Percentiles rank a stretch among this genome's conserved stretches.
phyloP scores from a whole-genome alignment of 2,113 vertebrate species.

The Ptilonorhynchus violaceus region DNA sequence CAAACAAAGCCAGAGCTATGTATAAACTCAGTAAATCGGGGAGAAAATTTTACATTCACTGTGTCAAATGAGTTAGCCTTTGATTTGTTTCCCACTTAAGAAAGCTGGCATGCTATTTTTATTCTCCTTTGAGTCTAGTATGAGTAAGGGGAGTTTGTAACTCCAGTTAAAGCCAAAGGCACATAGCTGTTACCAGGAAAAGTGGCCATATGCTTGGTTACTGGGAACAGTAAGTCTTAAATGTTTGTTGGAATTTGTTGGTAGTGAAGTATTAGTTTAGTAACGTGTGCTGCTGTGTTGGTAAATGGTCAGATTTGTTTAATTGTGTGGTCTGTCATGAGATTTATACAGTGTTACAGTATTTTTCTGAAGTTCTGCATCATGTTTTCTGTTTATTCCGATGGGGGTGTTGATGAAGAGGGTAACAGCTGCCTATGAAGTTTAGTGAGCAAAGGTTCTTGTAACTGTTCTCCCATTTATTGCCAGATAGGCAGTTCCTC shows the following conservation, averaged over 20 bases:
- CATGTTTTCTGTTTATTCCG: neutral
- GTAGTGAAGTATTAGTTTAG: neutral
- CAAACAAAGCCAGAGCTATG: neutral
- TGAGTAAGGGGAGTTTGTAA: neutral
- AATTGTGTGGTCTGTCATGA: neutral
- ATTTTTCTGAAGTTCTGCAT: neutral
- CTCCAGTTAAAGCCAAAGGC: neutral
- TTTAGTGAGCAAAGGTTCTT: neutral
- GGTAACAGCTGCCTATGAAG: neutral
- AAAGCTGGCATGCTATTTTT: neutral
- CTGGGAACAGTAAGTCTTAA: neutral
- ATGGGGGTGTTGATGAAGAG: neutral
- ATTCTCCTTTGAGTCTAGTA: neutral
- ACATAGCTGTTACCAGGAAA: neutral
- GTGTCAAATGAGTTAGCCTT: neutral
- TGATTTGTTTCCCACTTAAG: neutral
- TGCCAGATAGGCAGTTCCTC: neutral
- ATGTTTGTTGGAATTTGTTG: neutral
- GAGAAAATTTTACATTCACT: neutral
- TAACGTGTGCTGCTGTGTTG: neutral
- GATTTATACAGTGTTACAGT: neutral
- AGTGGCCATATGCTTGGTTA: neutral
- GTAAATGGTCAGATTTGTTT: neutral
- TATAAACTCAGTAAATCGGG: neutral
- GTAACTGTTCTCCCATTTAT: neutral